Evolutionary conservation across 2,888 invertebrate species (phyloP).

Genomic region (Ochropacha duplaris): DNA sequence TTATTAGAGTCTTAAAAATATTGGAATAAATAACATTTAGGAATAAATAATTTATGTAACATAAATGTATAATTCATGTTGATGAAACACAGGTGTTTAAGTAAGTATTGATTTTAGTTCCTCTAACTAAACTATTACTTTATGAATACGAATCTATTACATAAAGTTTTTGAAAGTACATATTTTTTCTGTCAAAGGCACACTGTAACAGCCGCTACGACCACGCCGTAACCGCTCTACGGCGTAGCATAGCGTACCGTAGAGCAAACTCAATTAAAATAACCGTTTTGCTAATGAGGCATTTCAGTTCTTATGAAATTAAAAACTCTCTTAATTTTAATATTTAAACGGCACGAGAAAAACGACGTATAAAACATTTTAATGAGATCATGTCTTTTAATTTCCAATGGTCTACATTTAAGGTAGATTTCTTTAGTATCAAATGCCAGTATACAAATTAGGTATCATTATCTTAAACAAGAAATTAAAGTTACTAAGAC

Average conservation of each 20-base stretch:
- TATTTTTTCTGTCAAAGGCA: neutral
- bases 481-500: neutral
- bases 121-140: no score
- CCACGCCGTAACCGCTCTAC: slow-evolving; percentile 1
- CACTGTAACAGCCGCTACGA: slow-evolving; percentile 2
- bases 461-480: no score
- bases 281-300: slow-evolving; percentile 1
- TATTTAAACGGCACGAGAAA: neutral
- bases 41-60: neutral
- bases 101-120: no score
- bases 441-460: no score
- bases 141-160: no score
- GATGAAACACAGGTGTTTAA: neutral
- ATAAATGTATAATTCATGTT: neutral
- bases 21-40: neutral
- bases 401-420: no score
- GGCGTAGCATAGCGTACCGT: slow-evolving; percentile 5
- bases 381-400: no score
- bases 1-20: neutral
- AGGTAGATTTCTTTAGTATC: no score
- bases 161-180: no score
- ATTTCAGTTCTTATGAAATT: neutral
- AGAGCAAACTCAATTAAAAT: slow-evolving; percentile 11
- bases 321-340: neutral
- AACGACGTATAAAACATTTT: neutral